Evolutionary conservation across 2,888 invertebrate species (phyloP).

Genomic region (Oasisia sp.): DNA sequence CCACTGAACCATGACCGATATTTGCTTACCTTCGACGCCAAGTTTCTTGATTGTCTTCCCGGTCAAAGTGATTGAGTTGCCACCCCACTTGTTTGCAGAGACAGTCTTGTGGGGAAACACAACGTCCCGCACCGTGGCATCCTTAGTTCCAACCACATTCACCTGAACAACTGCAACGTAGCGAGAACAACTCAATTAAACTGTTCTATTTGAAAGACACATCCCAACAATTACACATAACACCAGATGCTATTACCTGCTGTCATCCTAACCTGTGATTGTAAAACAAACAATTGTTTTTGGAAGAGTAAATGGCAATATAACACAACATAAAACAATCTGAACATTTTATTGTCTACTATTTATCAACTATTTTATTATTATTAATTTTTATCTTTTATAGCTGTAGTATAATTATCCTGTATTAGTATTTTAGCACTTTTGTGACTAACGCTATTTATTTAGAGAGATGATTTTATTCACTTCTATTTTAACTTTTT

Average conservation of each 20-base stretch:
- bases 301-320: no score
- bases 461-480: no score
- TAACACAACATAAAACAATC: no score
- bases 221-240: no score
- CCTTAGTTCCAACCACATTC: slow-evolving; percentile 31
- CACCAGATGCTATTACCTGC: no score
- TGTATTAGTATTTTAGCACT: no score
- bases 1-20: neutral
- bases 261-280: neutral
- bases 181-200: neutral
- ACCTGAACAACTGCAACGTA: slow-evolving; percentile 32
- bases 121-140: slow-evolving; percentile 14
- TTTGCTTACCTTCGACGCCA: slow-evolving; percentile 31
- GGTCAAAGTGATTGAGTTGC: slow-evolving; percentile 34
- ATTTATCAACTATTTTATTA: no score
- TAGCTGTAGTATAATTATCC: no score
- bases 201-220: neutral
- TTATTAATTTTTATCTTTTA: no score
- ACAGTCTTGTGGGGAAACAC: slow-evolving; percentile 20
- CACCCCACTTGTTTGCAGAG: neutral
- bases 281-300: neutral
- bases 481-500: no score
- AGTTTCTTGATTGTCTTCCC: slow-evolving; percentile 31
- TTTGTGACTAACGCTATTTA: no score
- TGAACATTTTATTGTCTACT: no score